Evolutionary conservation across 2,888 invertebrate genomes (phyloP).

Genomic region (Ophion costatus): DNA sequence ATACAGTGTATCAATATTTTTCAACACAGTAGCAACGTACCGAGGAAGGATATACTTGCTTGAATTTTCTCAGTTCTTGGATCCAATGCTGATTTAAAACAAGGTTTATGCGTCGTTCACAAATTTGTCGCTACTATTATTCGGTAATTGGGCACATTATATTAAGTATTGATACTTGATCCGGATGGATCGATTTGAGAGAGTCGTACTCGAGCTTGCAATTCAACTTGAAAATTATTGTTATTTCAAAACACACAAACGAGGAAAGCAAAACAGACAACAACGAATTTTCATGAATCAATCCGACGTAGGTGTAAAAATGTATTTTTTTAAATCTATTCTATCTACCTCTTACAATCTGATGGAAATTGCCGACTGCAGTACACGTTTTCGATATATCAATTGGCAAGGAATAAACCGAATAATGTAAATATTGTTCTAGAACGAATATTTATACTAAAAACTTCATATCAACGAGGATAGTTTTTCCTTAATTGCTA

Average conservation of each 20-base stretch:
- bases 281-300: not conserved
- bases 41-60: not conserved
- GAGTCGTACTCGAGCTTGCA: slow-evolving; percentile 2
- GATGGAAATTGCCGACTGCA: not conserved
- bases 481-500: not conserved
- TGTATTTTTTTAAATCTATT: too few relatives aligned
- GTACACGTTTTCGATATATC: not conserved
- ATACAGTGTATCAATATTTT: slow-evolving; percentile 7
- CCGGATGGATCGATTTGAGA: slow-evolving; percentile 46
- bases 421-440: not conserved
- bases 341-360: not conserved
- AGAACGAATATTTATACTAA: not conserved
- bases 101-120: slow-evolving; percentile 29
- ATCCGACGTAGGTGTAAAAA: too few relatives aligned
- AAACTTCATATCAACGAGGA: not conserved
- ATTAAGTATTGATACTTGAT: slow-evolving; percentile 24
- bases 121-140: slow-evolving; percentile 16
- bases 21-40: not conserved
- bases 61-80: not conserved
- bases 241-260: not conserved
- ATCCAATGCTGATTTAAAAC: not conserved
- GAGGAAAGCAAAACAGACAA: not conserved
- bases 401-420: not conserved
- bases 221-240: not conserved
- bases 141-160: slow-evolving; percentile 40